Evolutionary conservation across 2,113 vertebrate genomes (phyloP).

Genomic region (Lucifuga dentata): DNA sequence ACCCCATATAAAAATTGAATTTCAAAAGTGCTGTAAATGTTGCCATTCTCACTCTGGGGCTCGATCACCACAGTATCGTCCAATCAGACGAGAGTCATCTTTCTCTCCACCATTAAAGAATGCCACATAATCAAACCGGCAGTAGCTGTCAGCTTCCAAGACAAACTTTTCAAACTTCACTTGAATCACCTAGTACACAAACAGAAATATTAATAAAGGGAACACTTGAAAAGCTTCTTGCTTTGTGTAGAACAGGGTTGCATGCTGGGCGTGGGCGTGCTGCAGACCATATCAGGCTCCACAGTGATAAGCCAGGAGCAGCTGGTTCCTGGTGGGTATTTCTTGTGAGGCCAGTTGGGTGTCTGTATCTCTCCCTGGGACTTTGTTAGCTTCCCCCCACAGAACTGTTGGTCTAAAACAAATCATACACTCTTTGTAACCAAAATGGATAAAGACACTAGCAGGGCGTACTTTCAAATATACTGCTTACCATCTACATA

Average conservation of each 20-base stretch:
- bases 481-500: conserved; percentile 79
- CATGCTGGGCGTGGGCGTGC: neutral
- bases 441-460: conserved; percentile 12
- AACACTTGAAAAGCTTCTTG: neutral
- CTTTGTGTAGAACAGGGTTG: neutral
- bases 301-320: conserved; percentile 93
- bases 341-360: conserved; percentile 91
- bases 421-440: conserved; percentile 20
- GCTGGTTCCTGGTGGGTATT: conserved; percentile 89
- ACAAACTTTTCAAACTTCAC: conserved; percentile 90
- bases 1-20: no score
- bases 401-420: conserved; percentile 77
- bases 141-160: conserved; percentile 88
- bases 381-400: conserved; percentile 84
- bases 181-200: conserved; percentile 82
- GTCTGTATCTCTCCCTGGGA: conserved; percentile 87
- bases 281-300: conserved; percentile 83
- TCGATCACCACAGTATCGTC: conserved; percentile 88
- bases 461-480: neutral
- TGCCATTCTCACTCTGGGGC: conserved; percentile 83
- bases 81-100: conserved; percentile 85
- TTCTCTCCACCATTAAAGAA: conserved; percentile 88
- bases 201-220: neutral
- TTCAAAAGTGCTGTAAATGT: no score
- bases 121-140: conserved; percentile 91